These are phyloP conservation scores for Lasioglossum leucozonium DNA, from an alignment of 2,888 invertebrate genomes.

Conservation along the genomic window DNA sequence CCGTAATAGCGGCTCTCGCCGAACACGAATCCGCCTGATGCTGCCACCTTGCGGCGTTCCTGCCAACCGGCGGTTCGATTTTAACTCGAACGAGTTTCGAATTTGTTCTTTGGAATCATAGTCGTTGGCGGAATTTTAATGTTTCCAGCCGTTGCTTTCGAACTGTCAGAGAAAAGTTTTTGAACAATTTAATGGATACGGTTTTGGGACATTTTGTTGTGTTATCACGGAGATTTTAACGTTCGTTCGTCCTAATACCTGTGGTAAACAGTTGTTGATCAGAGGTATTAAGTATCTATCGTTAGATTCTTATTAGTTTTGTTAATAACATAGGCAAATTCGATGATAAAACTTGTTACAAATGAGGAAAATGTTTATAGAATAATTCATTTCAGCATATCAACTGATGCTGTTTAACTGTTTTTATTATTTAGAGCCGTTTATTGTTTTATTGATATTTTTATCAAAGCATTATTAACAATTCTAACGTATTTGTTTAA, in stretches of 20 bases:
- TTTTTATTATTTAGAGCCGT: not conserved
- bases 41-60: conserved; percentile 77
- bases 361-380: not conserved
- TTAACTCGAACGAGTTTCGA: not conserved
- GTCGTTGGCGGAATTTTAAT: too few species aligned
- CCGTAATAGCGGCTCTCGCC: not conserved
- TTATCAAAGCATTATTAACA: not conserved
- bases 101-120: not conserved
- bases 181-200: not conserved
- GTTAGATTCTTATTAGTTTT: not conserved
- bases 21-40: conserved; percentile 77
- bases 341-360: not conserved
- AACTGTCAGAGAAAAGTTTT: not conserved
- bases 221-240: conserved; percentile 31
- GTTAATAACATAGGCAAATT: not conserved
- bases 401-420: not conserved
- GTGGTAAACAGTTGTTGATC: not conserved
- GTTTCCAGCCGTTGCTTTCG: conserved; percentile 7
- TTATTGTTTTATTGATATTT: not conserved
- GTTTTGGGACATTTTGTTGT: too few species aligned
- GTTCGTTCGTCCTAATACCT: not conserved
- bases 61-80: not conserved
- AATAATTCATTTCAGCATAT: not conserved
- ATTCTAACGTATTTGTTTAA: not conserved
- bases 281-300: not conserved